Evolutionary conservation across 2,888 invertebrate genomes (phyloP).

Genomic region (Cheiracanthium punctorium): DNA sequence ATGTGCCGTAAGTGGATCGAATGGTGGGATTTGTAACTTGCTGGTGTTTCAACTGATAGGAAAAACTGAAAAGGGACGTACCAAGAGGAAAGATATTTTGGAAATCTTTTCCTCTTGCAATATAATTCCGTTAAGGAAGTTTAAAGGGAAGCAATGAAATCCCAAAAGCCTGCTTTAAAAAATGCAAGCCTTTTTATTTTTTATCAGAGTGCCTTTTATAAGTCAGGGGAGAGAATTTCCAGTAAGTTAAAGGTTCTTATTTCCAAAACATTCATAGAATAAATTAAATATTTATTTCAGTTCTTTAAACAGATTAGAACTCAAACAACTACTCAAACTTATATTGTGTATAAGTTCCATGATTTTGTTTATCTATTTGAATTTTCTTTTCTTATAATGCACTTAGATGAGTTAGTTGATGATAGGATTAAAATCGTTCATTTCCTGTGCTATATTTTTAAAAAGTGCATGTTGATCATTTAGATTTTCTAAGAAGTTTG

Average conservation of each 20-base stretch:
- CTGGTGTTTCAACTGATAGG: conserved; percentile 1
- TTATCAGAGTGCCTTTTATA: not conserved
- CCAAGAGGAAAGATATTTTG: not conserved
- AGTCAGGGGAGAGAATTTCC: not conserved
- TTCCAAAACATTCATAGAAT: not conserved
- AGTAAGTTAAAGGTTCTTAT: not conserved
- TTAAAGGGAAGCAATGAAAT: not conserved
- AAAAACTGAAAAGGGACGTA: not conserved
- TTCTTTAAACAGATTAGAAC: too few relatives aligned
- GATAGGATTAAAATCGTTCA: too few relatives aligned
- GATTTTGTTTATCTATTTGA: too few relatives aligned
- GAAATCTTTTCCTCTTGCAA: not conserved
- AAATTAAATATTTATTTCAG: conserved; percentile 1
- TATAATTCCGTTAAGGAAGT: not conserved
- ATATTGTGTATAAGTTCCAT: too few relatives aligned
- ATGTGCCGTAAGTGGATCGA: conserved; percentile 17
- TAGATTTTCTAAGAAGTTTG: too few relatives aligned
- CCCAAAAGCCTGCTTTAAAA: not conserved
- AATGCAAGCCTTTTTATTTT: not conserved
- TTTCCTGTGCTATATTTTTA: too few relatives aligned
- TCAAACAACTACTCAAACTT: too few relatives aligned
- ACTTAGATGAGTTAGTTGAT: too few relatives aligned
- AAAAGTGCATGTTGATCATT: too few relatives aligned
- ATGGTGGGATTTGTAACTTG: conserved; percentile 27
- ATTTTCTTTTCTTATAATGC: too few relatives aligned